A percentile compares a stretch with the other conserved stretches of the same genome.
Evolutionary conservation across 2,888 invertebrate genomes (phyloP).

Genomic region (Caenorhabditis sinica): DNA sequence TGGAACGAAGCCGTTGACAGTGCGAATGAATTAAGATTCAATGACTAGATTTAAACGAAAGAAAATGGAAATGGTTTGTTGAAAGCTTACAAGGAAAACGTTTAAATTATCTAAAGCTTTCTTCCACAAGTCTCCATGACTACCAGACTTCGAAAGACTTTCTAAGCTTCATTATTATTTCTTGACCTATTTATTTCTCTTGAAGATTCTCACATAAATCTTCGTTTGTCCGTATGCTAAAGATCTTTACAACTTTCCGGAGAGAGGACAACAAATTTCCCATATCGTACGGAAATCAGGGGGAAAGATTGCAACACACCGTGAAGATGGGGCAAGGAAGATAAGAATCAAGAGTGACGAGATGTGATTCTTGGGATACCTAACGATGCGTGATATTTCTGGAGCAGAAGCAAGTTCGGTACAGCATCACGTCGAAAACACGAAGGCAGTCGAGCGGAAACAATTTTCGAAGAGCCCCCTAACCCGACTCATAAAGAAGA

Average conservation of each 20-base stretch:
- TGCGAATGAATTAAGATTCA: too few species aligned
- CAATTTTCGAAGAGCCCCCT: slow-evolving; percentile 58
- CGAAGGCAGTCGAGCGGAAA: slow-evolving; percentile 58
- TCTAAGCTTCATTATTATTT: too few species aligned
- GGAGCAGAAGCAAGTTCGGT: not conserved
- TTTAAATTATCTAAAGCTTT: too few species aligned
- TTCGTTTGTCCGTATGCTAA: too few species aligned
- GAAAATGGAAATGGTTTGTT: too few species aligned
- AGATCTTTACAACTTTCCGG: not conserved
- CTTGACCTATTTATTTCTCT: too few species aligned
- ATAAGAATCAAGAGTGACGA: slow-evolving; percentile 32
- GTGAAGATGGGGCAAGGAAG: not conserved
- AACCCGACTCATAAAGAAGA: slow-evolving; percentile 57
- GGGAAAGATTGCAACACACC: slow-evolving; percentile 15
- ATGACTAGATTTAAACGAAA: too few species aligned
- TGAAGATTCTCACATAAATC: too few species aligned
- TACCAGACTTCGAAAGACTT: too few species aligned
- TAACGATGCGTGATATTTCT: slow-evolving; percentile 43
- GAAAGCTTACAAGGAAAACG: too few species aligned
- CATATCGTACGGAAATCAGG: slow-evolving; percentile 46
- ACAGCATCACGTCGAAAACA: slow-evolving; percentile 51
- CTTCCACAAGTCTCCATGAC: too few species aligned
- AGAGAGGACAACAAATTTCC: not conserved
- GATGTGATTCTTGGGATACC: slow-evolving; percentile 16
- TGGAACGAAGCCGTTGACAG: too few species aligned